Evolutionary conservation across 2,113 vertebrate genomes (phyloP).

Genomic region (Channa argus): DNA sequence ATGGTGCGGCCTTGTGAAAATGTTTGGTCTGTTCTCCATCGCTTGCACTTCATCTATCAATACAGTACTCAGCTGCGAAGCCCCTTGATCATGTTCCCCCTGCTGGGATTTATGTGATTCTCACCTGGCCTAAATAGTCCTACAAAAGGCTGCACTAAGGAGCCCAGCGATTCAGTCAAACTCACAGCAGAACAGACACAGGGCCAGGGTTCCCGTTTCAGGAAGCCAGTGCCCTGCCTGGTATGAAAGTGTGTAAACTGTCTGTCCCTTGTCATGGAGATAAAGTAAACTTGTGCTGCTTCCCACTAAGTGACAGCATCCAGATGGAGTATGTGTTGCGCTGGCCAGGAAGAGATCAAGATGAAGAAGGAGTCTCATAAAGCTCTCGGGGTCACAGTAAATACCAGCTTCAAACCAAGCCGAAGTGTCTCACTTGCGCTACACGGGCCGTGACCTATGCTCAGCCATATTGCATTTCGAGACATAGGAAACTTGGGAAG

Average conservation of each 20-base stretch:
- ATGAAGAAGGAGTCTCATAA: constrained; percentile 8
- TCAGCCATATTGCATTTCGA: constrained; percentile 58
- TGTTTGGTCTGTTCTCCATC: constrained; percentile 52
- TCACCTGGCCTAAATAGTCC: constrained; percentile 20
- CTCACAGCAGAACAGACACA: background rate
- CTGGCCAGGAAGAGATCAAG: constrained; percentile 29
- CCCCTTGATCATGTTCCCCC: background rate
- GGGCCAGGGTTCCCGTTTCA: background rate
- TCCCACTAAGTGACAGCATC: constrained; percentile 43
- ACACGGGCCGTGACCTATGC: constrained; percentile 48
- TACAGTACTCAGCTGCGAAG: background rate
- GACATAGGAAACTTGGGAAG: constrained; percentile 48
- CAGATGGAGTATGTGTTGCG: constrained; percentile 48
- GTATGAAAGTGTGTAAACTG: constrained; percentile 44
- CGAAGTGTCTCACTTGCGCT: background rate
- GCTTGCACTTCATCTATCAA: constrained; percentile 43
- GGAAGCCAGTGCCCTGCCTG: constrained; percentile 17
- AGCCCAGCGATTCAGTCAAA: constrained; percentile 9
- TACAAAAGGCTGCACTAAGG: constrained; percentile 11
- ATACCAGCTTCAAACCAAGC: constrained; percentile 30
- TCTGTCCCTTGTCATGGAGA: constrained; percentile 34
- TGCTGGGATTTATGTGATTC: constrained; percentile 17
- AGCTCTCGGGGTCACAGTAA: constrained; percentile 22
- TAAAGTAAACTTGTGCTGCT: constrained; percentile 40
- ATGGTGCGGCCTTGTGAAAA: constrained; percentile 1